Conservation (phyloP, 1,140 invertebrate species). For the Sycophaga agraensis region DNA sequence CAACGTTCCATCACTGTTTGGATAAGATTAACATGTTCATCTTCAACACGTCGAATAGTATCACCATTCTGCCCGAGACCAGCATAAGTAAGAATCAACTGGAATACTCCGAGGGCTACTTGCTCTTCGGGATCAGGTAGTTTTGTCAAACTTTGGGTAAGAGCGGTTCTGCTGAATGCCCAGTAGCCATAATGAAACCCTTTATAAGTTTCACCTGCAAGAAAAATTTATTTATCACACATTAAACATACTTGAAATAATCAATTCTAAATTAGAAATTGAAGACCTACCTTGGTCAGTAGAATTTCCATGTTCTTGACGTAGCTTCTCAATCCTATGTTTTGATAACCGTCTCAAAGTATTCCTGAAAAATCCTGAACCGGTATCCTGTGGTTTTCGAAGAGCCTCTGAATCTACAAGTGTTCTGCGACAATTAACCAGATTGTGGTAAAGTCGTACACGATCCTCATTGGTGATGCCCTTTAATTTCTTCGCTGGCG, state of each 20-base stretch:
- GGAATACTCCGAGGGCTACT: slow-evolving; percentile 77
- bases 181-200: slow-evolving; percentile 85
- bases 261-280: not conserved
- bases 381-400: slow-evolving; percentile 76
- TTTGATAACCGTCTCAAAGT: slow-evolving; percentile 86
- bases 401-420: slow-evolving; percentile 83
- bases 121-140: slow-evolving; percentile 87
- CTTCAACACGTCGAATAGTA: slow-evolving; percentile 67
- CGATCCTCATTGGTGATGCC: slow-evolving; percentile 82
- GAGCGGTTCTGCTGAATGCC: slow-evolving; percentile 80
- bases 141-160: slow-evolving; percentile 80
- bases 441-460: slow-evolving; percentile 76
- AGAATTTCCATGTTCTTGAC: slow-evolving; percentile 73
- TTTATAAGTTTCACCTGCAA: slow-evolving; percentile 73
- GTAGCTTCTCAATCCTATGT: slow-evolving; percentile 81
- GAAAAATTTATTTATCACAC: no score
- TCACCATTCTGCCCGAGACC: slow-evolving; percentile 79
- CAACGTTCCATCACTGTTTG: slow-evolving; percentile 88
- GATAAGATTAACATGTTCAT: slow-evolving; percentile 84
- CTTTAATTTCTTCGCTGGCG: slow-evolving; percentile 65
- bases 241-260: not conserved
- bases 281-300: slow-evolving; percentile 60
- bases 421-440: slow-evolving; percentile 74
- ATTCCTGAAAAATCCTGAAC: slow-evolving; percentile 80
- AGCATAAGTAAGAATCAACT: slow-evolving; percentile 76